Evolutionary conservation across 2,888 invertebrate species (phyloP), one percentile per base, ranked within the genome.

Genomic region (Lasioglossum leucozonium): DNA sequence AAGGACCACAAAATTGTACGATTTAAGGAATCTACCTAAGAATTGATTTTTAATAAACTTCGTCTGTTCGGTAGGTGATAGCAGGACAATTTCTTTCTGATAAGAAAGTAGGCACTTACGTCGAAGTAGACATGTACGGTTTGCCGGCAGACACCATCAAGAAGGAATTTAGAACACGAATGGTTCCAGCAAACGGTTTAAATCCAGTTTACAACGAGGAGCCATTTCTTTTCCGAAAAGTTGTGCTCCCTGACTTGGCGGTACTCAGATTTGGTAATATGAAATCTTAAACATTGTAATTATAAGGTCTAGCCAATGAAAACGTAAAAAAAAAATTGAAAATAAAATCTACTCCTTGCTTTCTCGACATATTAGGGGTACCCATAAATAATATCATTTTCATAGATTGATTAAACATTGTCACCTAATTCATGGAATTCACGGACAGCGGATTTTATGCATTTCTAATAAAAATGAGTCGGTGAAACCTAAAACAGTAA

Each of bases 61-160:
- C 34, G 47, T 26, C 30, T 55, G 26, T 67, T 55, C 47, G 1
- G 13, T 44, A 87, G 96, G 96, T 97, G 16, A 97, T 97, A 89
- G 97, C 97, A 34, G 97, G 97, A 3, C 97, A 97, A 94, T 97
- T 97, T 93, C 95, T 97, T 90, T 97, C 97, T 0, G 97, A 97
- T 91, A 96, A 96, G 92, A 97, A 97, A 93, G 96, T 97, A 5
- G 97, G 97, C n/a, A 97, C 97, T 5, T 97, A 97, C 93, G 97
- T 97, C 34, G 97, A 97, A 93, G 97, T 97, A 51, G 97, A 97
- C 93, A 97, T 97, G 97, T 97, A 97, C 94, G 97, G 97, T 79
- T 94, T 97, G 84, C 97, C 97, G 5, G 97, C 97, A 4, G 97
- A 97, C 92, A 97, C 97, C 10, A 97, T 97, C 85, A 95, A 97